Conservation (phyloP, 2,797 vertebrate species). For the Muscicapa striata region DNA sequence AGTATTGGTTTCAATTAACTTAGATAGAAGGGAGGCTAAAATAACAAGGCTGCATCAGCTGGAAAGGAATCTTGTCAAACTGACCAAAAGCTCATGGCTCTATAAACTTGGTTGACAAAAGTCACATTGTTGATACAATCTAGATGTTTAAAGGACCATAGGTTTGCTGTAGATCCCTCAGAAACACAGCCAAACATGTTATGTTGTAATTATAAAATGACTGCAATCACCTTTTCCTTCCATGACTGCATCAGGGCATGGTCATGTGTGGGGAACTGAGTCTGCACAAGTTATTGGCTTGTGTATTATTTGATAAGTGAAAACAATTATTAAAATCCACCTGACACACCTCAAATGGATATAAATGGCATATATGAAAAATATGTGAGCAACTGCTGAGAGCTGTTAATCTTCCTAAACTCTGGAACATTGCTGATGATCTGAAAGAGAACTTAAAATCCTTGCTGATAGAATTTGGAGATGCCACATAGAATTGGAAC, state of each 20-base stretch:
- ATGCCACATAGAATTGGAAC: neutral
- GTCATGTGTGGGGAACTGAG: neutral
- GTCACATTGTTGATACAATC: neutral
- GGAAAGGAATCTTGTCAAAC: slow-evolving; percentile 12
- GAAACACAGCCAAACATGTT: neutral
- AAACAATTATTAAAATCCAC: neutral
- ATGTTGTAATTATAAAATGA: neutral
- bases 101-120: neutral
- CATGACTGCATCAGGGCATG: rapidly evolving
- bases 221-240: neutral
- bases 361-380: neutral
- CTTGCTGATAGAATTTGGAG: neutral
- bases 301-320: neutral
- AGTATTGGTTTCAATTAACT: slow-evolving; percentile 34
- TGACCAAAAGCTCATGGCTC: neutral
- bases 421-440: neutral
- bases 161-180: neutral
- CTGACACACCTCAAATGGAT: neutral
- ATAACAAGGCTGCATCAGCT: slow-evolving; percentile 35
- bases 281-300: neutral
- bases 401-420: neutral
- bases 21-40: slow-evolving; percentile 36
- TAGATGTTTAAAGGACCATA: neutral
- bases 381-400: neutral
- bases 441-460: neutral